Percentiles rank a stretch among this genome's conserved stretches.
Evolutionary conservation across 2,888 invertebrate species (phyloP).

Genomic region (Acleris emargana): DNA sequence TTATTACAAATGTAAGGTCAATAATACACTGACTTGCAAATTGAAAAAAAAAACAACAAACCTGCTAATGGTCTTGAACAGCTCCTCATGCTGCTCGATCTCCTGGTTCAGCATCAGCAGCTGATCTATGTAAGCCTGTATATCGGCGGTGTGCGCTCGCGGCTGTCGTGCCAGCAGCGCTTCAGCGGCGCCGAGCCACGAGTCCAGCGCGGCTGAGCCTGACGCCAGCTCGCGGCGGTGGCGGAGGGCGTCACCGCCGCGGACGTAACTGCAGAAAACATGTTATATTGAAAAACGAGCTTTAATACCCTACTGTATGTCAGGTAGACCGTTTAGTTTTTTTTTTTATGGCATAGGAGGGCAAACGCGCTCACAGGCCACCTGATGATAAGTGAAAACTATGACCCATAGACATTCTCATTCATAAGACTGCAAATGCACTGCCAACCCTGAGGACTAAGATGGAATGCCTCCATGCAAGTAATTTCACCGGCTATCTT

Average conservation of each 20-base stretch:
- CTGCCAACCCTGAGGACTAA: too few species aligned
- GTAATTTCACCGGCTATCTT: too few species aligned
- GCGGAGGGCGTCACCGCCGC: constrained; percentile 93
- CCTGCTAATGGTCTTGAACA: constrained; percentile 95
- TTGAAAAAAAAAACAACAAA: constrained; percentile 38
- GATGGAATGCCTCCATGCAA: too few species aligned
- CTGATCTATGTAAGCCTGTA: constrained; percentile 91
- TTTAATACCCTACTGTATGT: too few species aligned
- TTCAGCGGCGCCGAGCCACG: constrained; percentile 92
- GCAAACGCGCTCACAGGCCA: too few species aligned
- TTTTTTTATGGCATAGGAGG: too few species aligned
- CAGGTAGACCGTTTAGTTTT: too few species aligned
- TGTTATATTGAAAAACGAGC: constrained; percentile 15
- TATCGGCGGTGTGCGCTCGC: constrained; percentile 89
- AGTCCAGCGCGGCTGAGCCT: constrained; percentile 89
- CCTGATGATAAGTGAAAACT: too few species aligned
- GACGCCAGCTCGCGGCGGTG: constrained; percentile 90
- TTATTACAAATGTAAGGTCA: too few species aligned
- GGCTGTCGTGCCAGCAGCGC: constrained; percentile 87
- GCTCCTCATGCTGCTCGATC: constrained; percentile 93
- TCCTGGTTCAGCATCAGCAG: constrained; percentile 90
- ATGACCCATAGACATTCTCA: too few species aligned
- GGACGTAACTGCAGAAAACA: constrained; percentile 83
- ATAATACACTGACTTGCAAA: too few species aligned
- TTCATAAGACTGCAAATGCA: too few species aligned